These are phyloP conservation scores for Gnatocerus cornutus DNA, from an alignment of 2,888 invertebrate genomes.

Conservation along the genomic window DNA sequence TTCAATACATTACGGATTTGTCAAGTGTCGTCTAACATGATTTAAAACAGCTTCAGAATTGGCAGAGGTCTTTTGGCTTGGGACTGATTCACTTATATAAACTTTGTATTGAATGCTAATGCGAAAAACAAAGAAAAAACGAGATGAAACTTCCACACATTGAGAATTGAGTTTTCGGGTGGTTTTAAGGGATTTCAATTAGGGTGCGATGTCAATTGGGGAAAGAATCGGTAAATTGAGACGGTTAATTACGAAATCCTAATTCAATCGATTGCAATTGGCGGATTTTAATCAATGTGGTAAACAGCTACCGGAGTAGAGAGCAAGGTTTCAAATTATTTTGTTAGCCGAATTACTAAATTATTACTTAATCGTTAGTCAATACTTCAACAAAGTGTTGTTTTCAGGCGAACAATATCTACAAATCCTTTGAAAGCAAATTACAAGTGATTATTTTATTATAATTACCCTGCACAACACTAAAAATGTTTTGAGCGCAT, in stretches of 20 bases:
- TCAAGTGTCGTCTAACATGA: constrained; percentile 40
- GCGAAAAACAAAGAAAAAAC: constrained; percentile 26
- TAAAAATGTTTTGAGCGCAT: too few species aligned
- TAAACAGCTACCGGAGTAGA: not conserved
- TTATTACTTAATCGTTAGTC: too few species aligned
- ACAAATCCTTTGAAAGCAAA: too few species aligned
- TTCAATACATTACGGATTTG: constrained; percentile 35
- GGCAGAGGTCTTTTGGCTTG: constrained; percentile 26
- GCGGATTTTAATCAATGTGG: constrained; percentile 7
- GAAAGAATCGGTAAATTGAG: constrained; percentile 13
- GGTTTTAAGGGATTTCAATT: not conserved
- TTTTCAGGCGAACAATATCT: too few species aligned
- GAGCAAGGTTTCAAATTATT: not conserved
- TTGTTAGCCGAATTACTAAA: too few species aligned
- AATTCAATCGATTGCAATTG: constrained; percentile 14
- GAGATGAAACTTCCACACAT: not conserved
- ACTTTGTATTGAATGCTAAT: constrained; percentile 37
- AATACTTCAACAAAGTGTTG: too few species aligned
- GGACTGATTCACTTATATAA: constrained; percentile 37
- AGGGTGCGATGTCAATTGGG: not conserved
- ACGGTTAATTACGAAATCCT: constrained; percentile 15
- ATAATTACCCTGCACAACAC: too few species aligned
- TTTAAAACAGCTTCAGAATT: constrained; percentile 36
- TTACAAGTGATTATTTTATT: too few species aligned
- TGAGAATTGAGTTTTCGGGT: not conserved